Evolutionary conservation across 2,888 invertebrate species (phyloP), one percentile per base, ranked within the genome.

Genomic region (Villa cingulata): DNA sequence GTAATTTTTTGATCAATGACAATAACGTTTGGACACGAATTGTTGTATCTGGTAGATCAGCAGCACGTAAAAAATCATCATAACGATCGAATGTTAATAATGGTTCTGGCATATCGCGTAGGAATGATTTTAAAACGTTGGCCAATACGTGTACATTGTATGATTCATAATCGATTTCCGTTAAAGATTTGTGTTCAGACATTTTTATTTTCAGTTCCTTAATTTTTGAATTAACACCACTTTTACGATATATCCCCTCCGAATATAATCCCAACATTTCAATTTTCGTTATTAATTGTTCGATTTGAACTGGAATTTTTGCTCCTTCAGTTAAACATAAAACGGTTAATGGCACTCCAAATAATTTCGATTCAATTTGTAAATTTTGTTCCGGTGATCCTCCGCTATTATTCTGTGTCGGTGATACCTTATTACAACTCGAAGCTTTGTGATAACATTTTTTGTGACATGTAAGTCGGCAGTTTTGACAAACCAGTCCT

Each of bases 31-130:
- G 82, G 12, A 90, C 80, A 53, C 88, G 74, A 64, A 92, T 92
- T 71, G 73, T 81, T 18, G 79, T 78, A 65, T 90, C 87, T 14
- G 82, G 78, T 55, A 91, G 77, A 68, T 87, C 86, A 4, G 91
- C 83, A 39, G 90, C 90, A 54, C 88, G 80, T 51, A 95, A 77
- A 68, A 94, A 91, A 70, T 94, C 92, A 68, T 94, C 92, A 67
- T 94, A 95, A 53, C 88, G 82, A 64, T 92, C 92, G 71, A 85
- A 92, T 45, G 92, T 91, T 55, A 95, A 74, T 56, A 95, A 72
- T 18, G 94, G 94, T 66, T 94, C 92, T 16, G 91, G 88, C 79
- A 95, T 83, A 65, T 94, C 94, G 37, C 92, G 76, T 66, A 94
- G 81, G 72, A 91, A 91, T 55, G 78, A 72, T 70, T 95, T 95